These are phyloP conservation scores for Pterocles burchelli DNA, from an alignment of 2,113 vertebrate species.

Conservation along the genomic window DNA sequence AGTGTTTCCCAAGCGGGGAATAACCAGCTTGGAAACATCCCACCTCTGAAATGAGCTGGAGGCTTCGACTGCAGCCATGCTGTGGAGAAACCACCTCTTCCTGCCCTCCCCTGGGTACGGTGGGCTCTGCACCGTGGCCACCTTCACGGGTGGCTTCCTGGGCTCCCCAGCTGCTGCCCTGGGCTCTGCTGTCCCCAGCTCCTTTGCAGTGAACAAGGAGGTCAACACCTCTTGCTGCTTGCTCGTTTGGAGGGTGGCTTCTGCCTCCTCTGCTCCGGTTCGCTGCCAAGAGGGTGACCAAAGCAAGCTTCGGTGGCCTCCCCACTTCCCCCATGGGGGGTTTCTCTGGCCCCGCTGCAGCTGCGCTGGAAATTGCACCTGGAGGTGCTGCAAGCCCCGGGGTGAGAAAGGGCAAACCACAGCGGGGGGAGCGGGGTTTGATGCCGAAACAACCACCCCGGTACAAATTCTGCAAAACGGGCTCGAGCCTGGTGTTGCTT, in stretches of 20 bases:
- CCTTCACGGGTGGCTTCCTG: neutral
- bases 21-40: neutral
- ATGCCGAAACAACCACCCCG: neutral
- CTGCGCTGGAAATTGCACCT: neutral
- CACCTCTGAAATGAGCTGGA: neutral
- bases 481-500: neutral
- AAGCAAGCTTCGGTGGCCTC: neutral
- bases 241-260: accelerated
- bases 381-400: neutral
- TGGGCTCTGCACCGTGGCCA: neutral
- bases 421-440: neutral
- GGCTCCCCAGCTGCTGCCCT: neutral
- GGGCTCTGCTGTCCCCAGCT: neutral
- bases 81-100: neutral
- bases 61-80: neutral
- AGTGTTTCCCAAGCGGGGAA: neutral
- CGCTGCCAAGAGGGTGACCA: neutral
- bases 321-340: accelerated
- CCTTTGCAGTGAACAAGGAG: accelerated
- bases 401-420: neutral
- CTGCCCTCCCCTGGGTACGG: neutral
- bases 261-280: neutral
- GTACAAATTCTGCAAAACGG: accelerated
- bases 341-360: neutral
- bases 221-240: neutral